These are phyloP conservation scores for Listronotus oregonensis DNA, from an alignment of 1,140 invertebrate species.

Conservation along the genomic window DNA sequence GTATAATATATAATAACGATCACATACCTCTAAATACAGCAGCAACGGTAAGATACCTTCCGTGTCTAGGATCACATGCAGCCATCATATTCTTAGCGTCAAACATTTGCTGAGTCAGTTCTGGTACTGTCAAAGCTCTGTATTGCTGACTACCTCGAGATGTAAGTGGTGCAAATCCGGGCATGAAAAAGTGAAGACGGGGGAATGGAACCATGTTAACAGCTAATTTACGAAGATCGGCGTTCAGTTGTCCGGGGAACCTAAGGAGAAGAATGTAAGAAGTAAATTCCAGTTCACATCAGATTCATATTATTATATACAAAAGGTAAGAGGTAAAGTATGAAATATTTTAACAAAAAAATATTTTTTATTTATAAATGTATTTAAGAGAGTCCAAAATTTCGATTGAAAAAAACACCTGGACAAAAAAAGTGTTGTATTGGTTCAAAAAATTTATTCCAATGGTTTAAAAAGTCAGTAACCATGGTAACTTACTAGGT, in stretches of 20 bases:
- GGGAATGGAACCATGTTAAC: slow-evolving; percentile 94
- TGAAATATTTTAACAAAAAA: no score
- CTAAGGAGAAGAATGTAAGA: slow-evolving; percentile 42
- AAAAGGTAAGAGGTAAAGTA: no score
- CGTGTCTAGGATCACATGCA: slow-evolving; percentile 73
- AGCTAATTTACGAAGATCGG: slow-evolving; percentile 82
- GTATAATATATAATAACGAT: background rate
- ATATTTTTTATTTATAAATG: no score
- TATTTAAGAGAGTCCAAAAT: no score
- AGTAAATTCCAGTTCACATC: no score
- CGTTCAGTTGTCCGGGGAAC: slow-evolving; percentile 83
- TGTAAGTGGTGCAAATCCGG: slow-evolving; percentile 82
- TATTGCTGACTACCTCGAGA: slow-evolving; percentile 72
- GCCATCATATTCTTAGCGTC: slow-evolving; percentile 75
- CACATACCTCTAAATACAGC: slow-evolving; percentile 69
- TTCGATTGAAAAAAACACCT: no score
- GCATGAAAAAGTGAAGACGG: slow-evolving; percentile 75
- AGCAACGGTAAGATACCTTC: slow-evolving; percentile 74
- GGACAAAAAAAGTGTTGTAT: no score
- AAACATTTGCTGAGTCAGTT: slow-evolving; percentile 80
- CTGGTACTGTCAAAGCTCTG: slow-evolving; percentile 70
- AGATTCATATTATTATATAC: no score
- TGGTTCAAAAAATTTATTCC: no score
- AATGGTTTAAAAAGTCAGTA: no score
- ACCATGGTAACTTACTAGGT: no score